Conservation (phyloP, 2,888 invertebrate species). For the Fragum sueziense region DNA sequence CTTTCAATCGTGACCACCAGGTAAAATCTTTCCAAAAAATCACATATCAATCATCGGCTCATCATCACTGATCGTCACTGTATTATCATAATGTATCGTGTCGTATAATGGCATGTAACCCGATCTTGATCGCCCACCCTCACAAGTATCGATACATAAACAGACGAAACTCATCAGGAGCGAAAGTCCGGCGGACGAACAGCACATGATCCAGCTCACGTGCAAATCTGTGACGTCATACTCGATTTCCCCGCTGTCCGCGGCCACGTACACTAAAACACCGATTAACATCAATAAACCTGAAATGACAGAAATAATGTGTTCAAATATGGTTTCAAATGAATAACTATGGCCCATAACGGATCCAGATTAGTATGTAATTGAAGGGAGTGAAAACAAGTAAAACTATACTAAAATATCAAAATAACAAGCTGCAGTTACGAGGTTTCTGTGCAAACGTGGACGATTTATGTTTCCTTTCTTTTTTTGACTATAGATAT, state of each 20-base stretch:
- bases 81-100: neutral
- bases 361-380: no score
- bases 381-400: no score
- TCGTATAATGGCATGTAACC: neutral
- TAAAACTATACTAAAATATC: no score
- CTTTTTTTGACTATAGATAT: no score
- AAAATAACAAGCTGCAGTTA: no score
- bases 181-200: slow-evolving; percentile 14
- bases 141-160: slow-evolving; percentile 15
- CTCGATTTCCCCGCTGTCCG: slow-evolving; percentile 39
- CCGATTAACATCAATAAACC: slow-evolving; percentile 46
- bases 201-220: slow-evolving; percentile 43
- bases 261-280: slow-evolving; percentile 41
- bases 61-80: neutral
- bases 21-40: neutral
- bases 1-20: no score
- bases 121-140: neutral
- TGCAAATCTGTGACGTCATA: slow-evolving; percentile 43
- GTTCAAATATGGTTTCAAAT: no score
- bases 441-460: no score
- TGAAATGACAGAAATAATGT: slow-evolving; percentile 9
- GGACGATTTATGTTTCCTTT: no score
- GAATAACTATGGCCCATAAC: no score
- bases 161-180: slow-evolving; percentile 21
- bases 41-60: slow-evolving; percentile 16